These are phyloP conservation scores for Tychaedon coryphoeus DNA, from an alignment of 2,113 vertebrate genomes.

Conservation along the genomic window DNA sequence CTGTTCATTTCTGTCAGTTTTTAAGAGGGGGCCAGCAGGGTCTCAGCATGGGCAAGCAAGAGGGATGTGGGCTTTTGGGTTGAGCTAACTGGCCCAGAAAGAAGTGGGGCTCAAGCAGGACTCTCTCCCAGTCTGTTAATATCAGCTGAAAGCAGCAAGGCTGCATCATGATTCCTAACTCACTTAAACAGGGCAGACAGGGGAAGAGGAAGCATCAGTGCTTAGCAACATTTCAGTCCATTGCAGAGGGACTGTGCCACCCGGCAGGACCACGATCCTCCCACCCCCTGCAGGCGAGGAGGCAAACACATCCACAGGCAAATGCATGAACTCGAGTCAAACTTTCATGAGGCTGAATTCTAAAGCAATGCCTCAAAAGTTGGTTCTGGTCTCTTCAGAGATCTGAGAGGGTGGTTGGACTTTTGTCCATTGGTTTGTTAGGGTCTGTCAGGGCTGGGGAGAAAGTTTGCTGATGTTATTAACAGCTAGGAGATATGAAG, in stretches of 20 bases:
- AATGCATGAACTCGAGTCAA: not conserved
- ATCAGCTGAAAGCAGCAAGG: not conserved
- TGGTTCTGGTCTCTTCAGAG: not conserved
- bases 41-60: not conserved
- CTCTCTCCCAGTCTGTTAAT: not conserved
- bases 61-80: not conserved
- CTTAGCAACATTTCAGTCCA: not conserved
- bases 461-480: not conserved
- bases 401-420: not conserved
- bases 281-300: not conserved
- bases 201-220: not conserved
- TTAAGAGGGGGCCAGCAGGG: not conserved
- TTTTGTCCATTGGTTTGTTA: not conserved
- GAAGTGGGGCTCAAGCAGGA: not conserved
- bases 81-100: not conserved
- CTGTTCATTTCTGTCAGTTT: not conserved
- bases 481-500: not conserved
- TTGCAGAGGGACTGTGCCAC: not conserved
- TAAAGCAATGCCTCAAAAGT: not conserved
- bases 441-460: fast-evolving
- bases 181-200: not conserved
- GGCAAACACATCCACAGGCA: not conserved
- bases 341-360: not conserved
- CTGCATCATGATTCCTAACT: not conserved
- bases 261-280: not conserved